A percentile compares a stretch with the other conserved stretches of the same genome.
These are phyloP conservation scores for Euwallacea fornicatus DNA, from an alignment of 1,140 invertebrate species.

Conservation along the genomic window DNA sequence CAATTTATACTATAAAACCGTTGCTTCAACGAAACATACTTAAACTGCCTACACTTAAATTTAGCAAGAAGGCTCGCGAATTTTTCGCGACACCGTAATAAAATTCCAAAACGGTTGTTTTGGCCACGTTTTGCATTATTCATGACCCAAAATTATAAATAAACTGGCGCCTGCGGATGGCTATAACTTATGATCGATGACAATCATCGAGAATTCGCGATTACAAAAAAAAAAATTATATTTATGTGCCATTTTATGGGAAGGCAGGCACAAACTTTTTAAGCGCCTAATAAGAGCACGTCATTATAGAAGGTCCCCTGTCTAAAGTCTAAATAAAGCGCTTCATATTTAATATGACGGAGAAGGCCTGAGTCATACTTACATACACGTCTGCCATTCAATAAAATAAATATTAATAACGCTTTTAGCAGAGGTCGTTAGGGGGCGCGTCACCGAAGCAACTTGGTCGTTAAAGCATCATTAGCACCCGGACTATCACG, in stretches of 20 bases:
- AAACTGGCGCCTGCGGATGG: constrained; percentile 4
- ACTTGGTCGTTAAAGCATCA: constrained; percentile 13
- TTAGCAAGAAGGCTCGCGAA: not conserved
- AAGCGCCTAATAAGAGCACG: no score
- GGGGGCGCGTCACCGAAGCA: not conserved
- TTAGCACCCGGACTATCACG: constrained; percentile 7
- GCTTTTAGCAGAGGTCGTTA: constrained; percentile 8
- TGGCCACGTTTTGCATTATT: constrained; percentile 11
- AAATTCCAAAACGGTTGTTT: constrained; percentile 13
- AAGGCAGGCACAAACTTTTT: no score
- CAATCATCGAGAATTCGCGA: not conserved
- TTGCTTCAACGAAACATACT: not conserved
- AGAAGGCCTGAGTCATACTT: not conserved
- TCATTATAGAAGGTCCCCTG: no score
- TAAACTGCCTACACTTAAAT: not conserved
- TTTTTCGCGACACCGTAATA: not conserved
- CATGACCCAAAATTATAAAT: constrained; percentile 11
- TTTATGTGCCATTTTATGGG: no score
- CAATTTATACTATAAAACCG: not conserved
- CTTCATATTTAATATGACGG: no score
- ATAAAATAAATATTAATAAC: constrained; percentile 23
- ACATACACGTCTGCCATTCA: not conserved
- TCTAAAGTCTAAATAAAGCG: no score
- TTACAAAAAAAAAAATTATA: not conserved
- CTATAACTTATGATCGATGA: not conserved